A percentile compares a stretch with the other conserved stretches of the same genome.
These are phyloP conservation scores for Lates japonicus DNA, from an alignment of 2,797 vertebrate genomes.

Conservation along the genomic window DNA sequence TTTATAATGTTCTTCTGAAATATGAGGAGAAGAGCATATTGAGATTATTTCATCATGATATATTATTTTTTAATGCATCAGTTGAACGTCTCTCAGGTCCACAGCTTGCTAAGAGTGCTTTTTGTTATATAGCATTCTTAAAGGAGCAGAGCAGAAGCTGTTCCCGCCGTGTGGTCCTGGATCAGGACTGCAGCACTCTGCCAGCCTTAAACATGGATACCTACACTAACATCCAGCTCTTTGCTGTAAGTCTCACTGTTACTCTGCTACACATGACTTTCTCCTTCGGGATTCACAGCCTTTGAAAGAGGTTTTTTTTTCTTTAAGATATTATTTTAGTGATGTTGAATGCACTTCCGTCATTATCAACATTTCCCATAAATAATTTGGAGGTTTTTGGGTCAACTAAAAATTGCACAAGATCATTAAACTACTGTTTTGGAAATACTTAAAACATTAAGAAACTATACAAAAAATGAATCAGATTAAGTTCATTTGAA, in stretches of 20 bases:
- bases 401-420: background rate
- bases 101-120: background rate
- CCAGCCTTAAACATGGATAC: slow-evolving; percentile 70
- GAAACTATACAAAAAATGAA: background rate
- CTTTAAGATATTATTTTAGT: background rate
- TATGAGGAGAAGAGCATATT: background rate
- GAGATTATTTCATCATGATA: background rate
- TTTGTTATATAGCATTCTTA: slow-evolving; percentile 77
- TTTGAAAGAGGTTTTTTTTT: background rate
- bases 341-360: background rate
- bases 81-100: no score
- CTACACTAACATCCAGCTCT: slow-evolving; percentile 69
- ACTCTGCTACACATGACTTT: background rate
- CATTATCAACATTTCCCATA: no score
- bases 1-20: background rate
- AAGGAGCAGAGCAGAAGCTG: slow-evolving; percentile 80
- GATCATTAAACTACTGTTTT: background rate
- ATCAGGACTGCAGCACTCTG: slow-evolving; percentile 75
- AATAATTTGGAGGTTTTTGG: no score
- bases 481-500: background rate
- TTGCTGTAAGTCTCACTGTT: slow-evolving; percentile 74
- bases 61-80: no score
- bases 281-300: background rate
- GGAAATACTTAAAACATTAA: background rate
- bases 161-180: slow-evolving; percentile 67